These are phyloP conservation scores for Nomada ruficornis DNA, from an alignment of 2,888 invertebrate species.

Conservation along the genomic window DNA sequence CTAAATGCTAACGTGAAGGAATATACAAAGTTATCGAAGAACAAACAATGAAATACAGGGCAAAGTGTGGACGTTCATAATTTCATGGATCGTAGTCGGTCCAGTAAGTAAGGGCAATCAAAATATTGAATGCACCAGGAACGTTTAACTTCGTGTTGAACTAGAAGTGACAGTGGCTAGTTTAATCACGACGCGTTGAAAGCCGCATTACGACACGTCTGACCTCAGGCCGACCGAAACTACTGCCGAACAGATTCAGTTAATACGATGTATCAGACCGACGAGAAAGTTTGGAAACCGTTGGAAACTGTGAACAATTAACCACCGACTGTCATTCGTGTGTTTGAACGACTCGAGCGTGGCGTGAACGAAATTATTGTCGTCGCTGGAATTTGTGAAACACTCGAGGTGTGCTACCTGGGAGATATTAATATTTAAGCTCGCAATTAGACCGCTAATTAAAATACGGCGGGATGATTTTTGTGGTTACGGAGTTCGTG, in stretches of 20 bases:
- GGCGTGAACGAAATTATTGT: conserved; percentile 8
- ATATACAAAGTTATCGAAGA: too few species aligned
- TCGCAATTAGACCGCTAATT: conserved; percentile 3
- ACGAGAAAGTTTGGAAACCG: conserved; percentile 31
- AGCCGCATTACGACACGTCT: conserved; percentile 40
- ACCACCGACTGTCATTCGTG: neutral
- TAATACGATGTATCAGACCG: conserved; percentile 16
- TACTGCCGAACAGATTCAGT: conserved; percentile 37
- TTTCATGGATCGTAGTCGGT: conserved; percentile 9
- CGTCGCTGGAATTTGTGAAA: neutral
- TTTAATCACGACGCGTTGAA: conserved; percentile 20
- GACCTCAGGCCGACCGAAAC: conserved; percentile 40
- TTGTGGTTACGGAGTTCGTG: too few species aligned
- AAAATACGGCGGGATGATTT: neutral
- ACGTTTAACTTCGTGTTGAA: conserved; percentile 2
- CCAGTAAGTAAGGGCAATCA: neutral
- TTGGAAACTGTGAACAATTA: conserved; percentile 28
- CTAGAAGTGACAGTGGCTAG: neutral
- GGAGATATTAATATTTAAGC: neutral
- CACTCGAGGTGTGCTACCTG: neutral
- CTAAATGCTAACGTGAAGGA: too few species aligned
- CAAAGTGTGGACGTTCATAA: neutral
- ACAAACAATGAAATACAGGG: neutral
- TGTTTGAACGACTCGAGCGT: neutral
- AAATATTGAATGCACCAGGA: conserved; percentile 8